These are phyloP conservation scores for Motacilla tschutschensis DNA, from an alignment of 2,113 vertebrate genomes.

Conservation along the genomic window DNA sequence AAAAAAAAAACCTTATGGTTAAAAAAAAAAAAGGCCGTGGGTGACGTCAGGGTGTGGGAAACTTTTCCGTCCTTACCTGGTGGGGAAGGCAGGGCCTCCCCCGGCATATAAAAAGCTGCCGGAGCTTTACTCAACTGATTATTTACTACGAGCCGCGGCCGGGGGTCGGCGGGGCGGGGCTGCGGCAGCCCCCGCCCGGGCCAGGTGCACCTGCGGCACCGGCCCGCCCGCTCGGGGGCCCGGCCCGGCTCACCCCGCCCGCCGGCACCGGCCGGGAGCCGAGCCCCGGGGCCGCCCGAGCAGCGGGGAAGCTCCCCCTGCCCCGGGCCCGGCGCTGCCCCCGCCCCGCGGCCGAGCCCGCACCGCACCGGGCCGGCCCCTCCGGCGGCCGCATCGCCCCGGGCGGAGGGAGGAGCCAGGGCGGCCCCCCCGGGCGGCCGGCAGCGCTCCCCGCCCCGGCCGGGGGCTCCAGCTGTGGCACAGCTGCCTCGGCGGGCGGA, in stretches of 20 bases:
- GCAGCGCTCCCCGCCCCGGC: too few relatives aligned
- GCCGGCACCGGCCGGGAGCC: too few relatives aligned
- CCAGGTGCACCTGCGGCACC: constrained; percentile 30
- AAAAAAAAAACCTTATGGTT: background rate
- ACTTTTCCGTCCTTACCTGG: constrained; percentile 17
- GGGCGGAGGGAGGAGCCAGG: too few relatives aligned
- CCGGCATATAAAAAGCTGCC: background rate
- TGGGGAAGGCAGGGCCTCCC: background rate
- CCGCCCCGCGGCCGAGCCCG: too few relatives aligned
- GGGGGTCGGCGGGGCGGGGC: background rate
- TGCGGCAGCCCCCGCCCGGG: background rate
- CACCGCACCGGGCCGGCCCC: too few relatives aligned
- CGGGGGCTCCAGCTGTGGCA: too few relatives aligned
- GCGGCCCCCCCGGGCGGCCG: background rate
- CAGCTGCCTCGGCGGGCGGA: too few relatives aligned
- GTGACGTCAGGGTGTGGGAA: constrained; percentile 23
- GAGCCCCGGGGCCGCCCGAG: too few relatives aligned
- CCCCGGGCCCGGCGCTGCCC: too few relatives aligned
- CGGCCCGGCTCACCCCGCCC: background rate
- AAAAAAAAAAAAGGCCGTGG: background rate
- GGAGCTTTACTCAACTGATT: background rate
- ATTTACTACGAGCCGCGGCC: background rate
- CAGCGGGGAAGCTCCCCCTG: too few relatives aligned
- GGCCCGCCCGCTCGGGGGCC: background rate
- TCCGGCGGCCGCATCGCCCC: too few relatives aligned